phyloP scores from a whole-genome alignment of 1,140 invertebrate genomes.

The Daktulosphaira vitifoliae region DNA sequence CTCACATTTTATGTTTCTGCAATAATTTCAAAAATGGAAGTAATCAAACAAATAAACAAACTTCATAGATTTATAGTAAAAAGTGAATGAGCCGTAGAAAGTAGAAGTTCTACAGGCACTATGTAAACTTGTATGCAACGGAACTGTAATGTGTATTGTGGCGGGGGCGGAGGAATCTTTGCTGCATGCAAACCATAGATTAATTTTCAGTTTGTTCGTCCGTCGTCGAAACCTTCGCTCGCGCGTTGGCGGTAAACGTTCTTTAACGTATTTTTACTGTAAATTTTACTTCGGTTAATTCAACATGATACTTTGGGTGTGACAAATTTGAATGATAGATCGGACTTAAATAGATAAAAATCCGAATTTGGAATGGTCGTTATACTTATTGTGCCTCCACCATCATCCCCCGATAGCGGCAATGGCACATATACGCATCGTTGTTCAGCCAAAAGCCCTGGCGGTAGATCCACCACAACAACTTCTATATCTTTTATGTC shows the following conservation, averaged over 20 bases:
- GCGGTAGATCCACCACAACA: conserved; percentile 32
- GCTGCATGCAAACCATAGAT: background rate
- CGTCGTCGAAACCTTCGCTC: conserved; percentile 2
- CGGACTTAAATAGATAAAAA: too few species aligned
- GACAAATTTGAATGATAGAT: too few species aligned
- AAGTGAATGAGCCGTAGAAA: conserved; percentile 11
- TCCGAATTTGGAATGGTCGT: conserved; percentile 37
- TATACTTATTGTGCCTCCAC: conserved; percentile 36
- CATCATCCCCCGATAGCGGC: conserved; percentile 14
- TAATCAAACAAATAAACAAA: too few species aligned
- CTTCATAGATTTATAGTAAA: background rate
- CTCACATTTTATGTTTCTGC: too few species aligned
- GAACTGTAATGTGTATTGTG: too few species aligned
- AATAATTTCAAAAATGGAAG: too few species aligned
- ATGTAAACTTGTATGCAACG: too few species aligned
- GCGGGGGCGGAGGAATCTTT: background rate
- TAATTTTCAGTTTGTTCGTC: conserved; percentile 8
- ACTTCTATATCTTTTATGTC: conserved; percentile 38
- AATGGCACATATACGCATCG: background rate
- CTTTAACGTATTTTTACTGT: too few species aligned
- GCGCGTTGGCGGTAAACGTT: conserved; percentile 16
- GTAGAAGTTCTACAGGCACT: conserved; percentile 3
- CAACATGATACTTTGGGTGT: too few species aligned
- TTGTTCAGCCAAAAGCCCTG: conserved; percentile 8
- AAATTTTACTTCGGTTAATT: too few species aligned